Conservation (phyloP, 2,888 invertebrate genomes). For the Zele albiditarsus region DNA sequence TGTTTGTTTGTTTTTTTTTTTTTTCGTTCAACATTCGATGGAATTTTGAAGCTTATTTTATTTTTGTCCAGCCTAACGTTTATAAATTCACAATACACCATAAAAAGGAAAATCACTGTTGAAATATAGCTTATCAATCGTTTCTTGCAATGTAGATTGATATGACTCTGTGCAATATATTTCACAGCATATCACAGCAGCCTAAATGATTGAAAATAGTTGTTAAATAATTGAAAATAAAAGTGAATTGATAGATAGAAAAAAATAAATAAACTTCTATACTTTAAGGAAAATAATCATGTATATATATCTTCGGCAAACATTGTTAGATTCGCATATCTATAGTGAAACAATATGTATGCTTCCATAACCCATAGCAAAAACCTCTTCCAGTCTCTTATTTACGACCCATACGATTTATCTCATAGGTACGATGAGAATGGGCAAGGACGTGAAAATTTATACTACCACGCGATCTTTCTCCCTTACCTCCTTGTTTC, state of each 20-base stretch:
- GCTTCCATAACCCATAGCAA: constrained; percentile 42
- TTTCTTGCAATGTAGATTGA: constrained; percentile 43
- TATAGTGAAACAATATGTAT: constrained; percentile 45
- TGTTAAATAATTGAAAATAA: too few relatives aligned
- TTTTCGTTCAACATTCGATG: background rate
- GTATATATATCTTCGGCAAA: background rate
- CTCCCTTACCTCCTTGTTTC: constrained; percentile 16
- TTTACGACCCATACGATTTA: constrained; percentile 62
- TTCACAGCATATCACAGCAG: background rate
- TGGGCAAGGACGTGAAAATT: constrained; percentile 55
- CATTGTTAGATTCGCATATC: background rate
- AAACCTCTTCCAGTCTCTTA: constrained; percentile 51
- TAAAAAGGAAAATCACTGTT: constrained; percentile 36
- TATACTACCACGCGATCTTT: constrained; percentile 51
- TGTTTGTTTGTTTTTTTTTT: constrained; percentile 17
- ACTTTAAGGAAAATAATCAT: background rate
- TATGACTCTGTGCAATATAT: constrained; percentile 19
- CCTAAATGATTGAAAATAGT: too few relatives aligned
- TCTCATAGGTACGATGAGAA: constrained; percentile 52
- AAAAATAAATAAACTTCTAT: background rate
- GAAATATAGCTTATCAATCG: constrained; percentile 41
- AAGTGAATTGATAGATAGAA: background rate
- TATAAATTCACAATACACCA: constrained; percentile 34
- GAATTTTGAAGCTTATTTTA: constrained; percentile 29
- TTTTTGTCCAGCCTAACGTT: constrained; percentile 12